Percentiles rank a stretch among this genome's conserved stretches.
Evolutionary conservation across 2,888 invertebrate species (phyloP).

Genomic region (Apotomis turbidana): DNA sequence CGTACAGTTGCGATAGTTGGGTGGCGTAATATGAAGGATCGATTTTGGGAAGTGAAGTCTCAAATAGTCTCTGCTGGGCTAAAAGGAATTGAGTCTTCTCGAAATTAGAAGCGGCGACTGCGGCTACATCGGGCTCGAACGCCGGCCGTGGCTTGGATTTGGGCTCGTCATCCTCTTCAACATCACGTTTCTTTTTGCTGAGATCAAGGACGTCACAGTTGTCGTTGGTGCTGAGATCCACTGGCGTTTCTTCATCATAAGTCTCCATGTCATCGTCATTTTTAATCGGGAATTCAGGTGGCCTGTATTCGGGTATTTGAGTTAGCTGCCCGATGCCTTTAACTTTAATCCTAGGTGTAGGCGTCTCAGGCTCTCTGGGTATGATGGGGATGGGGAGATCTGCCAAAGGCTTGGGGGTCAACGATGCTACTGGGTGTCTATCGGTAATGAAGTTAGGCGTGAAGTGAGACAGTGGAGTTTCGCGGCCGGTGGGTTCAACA

Average conservation of each 20-base stretch:
- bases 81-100: constrained; percentile 84
- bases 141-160: constrained; percentile 74
- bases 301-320: constrained; percentile 80
- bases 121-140: constrained; percentile 69
- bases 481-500: constrained; percentile 68
- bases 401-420: constrained; percentile 67
- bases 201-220: constrained; percentile 90
- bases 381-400: constrained; percentile 64
- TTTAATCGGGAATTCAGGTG: constrained; percentile 67
- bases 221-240: constrained; percentile 88
- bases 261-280: constrained; percentile 64
- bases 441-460: constrained; percentile 75
- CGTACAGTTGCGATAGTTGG: constrained; percentile 85
- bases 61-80: constrained; percentile 87
- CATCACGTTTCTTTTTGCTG: constrained; percentile 88
- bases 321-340: constrained; percentile 86
- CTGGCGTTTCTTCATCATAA: constrained; percentile 83
- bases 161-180: constrained; percentile 64
- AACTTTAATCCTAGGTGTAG: constrained; percentile 81
- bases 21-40: constrained; percentile 86
- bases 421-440: constrained; percentile 73
- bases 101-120: constrained; percentile 71
- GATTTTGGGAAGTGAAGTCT: constrained; percentile 84
- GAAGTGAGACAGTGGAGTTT: constrained; percentile 75
- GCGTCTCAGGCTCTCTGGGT: constrained; percentile 69